Base-by-base conservation (phyloP, 2,113 vertebrate species). In the Todiramphus saurophagus region DNA sequence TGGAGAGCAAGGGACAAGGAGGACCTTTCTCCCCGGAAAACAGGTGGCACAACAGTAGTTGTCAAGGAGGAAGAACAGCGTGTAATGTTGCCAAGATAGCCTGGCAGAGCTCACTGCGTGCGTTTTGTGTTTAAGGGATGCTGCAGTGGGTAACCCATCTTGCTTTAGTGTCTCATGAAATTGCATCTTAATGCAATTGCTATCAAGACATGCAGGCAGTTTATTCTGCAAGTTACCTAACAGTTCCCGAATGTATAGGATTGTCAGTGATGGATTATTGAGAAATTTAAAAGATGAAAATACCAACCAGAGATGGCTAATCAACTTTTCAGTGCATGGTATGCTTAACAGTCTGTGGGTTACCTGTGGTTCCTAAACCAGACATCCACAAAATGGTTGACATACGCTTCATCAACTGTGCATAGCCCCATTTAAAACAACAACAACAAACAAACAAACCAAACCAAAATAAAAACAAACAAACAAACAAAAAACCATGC, bases 81-180 rank as follows among this genome's bases (percentile, higher is more conserved):
- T 1, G 11, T 30, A 35, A 3, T 46, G 28, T 3, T 8, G 27
- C 23, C 1, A 1, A 59, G 51, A 53, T 1, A 66, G n/a, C 27
- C 67, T 27, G 41, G 53, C n/a, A 78, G 33, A 83, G 14, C 44
- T 83, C 35, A 5, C 28, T 2, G 13, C 7, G 56, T 21, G 35
- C 31, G 10, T 63, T 81, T 59, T 44, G 68, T 50, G 31, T 7
- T 37, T 33, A 37, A 73, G 76, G n/a, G 37, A 5, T 35, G 53
- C 13, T 35, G 9, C 7, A 37, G 51, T 31, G 37, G 91, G 33
- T 25, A 39, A 31, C 37, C 6, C 70, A 80, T 28, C 51, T 13
- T 56, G 69, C 69, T 89, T 58, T 11, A 56, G 64, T 7, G 6
- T 16, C 85, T 59, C 76, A 31, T 41, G 60, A 83, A 64, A 53